phyloP scores from a whole-genome alignment of 2,797 vertebrate species.

The Ibycter americanus region DNA sequence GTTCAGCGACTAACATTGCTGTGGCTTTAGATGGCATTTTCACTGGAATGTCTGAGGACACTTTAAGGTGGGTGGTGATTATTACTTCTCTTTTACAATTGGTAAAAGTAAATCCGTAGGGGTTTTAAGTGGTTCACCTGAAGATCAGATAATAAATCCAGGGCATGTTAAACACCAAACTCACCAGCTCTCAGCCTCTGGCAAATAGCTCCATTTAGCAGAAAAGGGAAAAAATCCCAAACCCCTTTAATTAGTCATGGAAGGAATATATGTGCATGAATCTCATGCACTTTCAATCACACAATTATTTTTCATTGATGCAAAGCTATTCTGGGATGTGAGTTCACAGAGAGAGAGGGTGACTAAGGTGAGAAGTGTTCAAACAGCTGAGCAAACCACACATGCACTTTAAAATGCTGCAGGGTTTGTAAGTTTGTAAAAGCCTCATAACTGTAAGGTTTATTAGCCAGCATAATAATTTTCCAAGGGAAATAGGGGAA shows the following conservation, averaged over 20 bases:
- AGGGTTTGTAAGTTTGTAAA: slow-evolving; percentile 18
- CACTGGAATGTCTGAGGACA: background rate
- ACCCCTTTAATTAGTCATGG: background rate
- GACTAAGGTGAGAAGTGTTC: slow-evolving; percentile 21
- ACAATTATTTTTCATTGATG: background rate
- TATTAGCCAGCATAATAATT: slow-evolving; percentile 32
- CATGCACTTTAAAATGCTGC: background rate
- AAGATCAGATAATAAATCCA: background rate
- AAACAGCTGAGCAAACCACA: slow-evolving; percentile 18
- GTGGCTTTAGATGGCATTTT: background rate
- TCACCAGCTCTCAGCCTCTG: background rate
- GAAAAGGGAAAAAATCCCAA: background rate
- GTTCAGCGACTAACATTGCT: accelerated
- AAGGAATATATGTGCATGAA: background rate
- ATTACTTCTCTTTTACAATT: background rate
- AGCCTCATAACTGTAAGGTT: background rate
- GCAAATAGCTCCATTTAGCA: background rate
- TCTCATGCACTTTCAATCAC: background rate
- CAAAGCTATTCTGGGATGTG: background rate
- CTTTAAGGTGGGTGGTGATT: background rate
- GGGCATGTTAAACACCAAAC: background rate
- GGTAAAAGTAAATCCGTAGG: background rate
- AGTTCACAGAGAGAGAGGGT: slow-evolving; percentile 13
- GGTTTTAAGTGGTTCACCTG: background rate
- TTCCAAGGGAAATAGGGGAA: background rate